phyloP scores from a whole-genome alignment of 1,140 invertebrate species.

The Meloidogyne hapla region DNA sequence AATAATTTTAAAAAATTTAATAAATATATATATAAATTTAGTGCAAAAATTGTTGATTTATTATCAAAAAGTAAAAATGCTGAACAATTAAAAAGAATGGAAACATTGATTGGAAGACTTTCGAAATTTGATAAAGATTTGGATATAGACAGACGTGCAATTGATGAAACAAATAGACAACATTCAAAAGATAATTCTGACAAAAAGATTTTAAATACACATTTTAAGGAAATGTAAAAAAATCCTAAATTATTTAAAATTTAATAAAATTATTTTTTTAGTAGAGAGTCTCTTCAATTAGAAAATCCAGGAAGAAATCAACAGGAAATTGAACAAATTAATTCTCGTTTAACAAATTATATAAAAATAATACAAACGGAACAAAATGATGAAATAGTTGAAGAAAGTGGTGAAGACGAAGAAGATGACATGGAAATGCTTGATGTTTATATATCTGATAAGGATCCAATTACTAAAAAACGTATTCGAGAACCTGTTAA shows the following conservation, averaged over 20 bases:
- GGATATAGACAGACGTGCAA: conserved; percentile 14
- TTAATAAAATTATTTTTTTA: background rate
- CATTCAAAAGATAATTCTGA: background rate
- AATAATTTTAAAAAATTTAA: background rate
- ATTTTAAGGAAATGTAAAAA: background rate
- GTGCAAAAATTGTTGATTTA: conserved; percentile 1
- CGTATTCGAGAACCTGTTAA: conserved; percentile 17
- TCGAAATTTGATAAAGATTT: conserved; percentile 15
- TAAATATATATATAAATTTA: background rate
- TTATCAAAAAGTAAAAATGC: background rate
- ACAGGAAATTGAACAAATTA: conserved; percentile 12
- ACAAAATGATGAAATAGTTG: background rate
- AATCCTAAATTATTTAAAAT: background rate
- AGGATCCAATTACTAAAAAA: conserved; percentile 23
- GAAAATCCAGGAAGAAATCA: conserved; percentile 13
- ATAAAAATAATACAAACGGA: background rate
- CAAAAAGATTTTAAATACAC: background rate
- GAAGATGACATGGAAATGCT: conserved; percentile 13
- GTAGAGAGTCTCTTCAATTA: conserved; percentile 10
- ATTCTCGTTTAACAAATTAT: background rate
- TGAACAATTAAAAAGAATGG: conserved; percentile 4
- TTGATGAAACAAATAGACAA: conserved; percentile 12
- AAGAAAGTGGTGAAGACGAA: background rate
- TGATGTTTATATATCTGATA: conserved; percentile 1
- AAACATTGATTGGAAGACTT: background rate